phyloP scores from a whole-genome alignment of 2,888 invertebrate genomes.

The Lycaena phlaeas region DNA sequence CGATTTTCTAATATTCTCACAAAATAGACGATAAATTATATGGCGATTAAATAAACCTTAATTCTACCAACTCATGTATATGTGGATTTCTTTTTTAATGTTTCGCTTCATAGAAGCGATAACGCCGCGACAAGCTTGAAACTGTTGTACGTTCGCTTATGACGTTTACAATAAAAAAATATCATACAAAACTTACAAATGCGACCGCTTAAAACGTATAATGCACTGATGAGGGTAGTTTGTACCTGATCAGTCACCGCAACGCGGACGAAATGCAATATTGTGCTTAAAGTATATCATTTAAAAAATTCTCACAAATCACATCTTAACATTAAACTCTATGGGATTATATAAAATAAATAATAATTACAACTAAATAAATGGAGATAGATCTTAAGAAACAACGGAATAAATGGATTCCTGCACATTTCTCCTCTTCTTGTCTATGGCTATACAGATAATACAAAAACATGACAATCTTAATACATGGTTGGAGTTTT shows the following conservation, averaged over 20 bases:
- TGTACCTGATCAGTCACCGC: constrained; percentile 51
- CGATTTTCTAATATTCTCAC: constrained; percentile 43
- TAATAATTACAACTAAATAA: constrained; percentile 30
- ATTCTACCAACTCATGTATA: constrained; percentile 22
- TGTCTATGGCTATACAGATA: background rate
- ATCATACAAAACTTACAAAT: constrained; percentile 57
- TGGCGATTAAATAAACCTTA: constrained; percentile 35
- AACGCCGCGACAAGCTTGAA: constrained; percentile 45
- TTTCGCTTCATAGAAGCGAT: constrained; percentile 62
- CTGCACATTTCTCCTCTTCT: background rate
- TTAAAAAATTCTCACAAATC: constrained; percentile 35
- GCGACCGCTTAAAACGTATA: constrained; percentile 53
- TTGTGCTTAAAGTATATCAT: constrained; percentile 48
- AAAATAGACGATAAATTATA: constrained; percentile 36
- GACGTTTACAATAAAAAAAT: constrained; percentile 41
- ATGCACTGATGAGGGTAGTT: constrained; percentile 62
- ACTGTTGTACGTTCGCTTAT: constrained; percentile 33
- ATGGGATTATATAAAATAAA: constrained; percentile 46
- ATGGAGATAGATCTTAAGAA: background rate
- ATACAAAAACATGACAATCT: background rate
- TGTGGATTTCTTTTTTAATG: constrained; percentile 27
- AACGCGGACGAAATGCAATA: constrained; percentile 51
- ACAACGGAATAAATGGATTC: constrained; percentile 14
- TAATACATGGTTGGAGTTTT: too few species aligned
- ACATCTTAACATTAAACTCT: constrained; percentile 13